A percentile compares a stretch with the other conserved stretches of the same genome.
These are phyloP conservation scores for Heterohyrax brucei DNA, from an alignment of 2,797 vertebrate genomes.

Conservation along the genomic window DNA sequence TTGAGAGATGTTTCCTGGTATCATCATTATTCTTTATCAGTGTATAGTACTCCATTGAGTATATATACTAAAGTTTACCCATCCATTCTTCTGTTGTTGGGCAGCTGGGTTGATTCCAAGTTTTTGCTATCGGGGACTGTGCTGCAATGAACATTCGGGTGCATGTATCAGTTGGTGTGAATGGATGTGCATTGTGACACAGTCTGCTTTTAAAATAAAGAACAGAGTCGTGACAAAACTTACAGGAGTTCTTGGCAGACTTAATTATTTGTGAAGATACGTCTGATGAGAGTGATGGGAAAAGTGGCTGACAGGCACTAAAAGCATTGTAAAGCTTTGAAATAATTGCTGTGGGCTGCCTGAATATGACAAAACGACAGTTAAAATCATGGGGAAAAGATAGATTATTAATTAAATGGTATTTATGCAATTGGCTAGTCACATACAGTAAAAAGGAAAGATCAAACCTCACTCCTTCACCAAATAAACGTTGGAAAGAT, in stretches of 20 bases:
- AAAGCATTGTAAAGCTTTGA: neutral
- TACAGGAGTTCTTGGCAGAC: neutral
- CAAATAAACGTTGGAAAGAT: conserved; percentile 9
- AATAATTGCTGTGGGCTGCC: neutral
- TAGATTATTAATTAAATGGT: neutral
- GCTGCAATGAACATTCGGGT: no score
- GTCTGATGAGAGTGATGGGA: neutral
- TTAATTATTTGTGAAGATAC: neutral
- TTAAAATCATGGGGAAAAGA: neutral
- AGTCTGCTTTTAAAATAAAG: neutral
- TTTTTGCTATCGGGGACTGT: no score
- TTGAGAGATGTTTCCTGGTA: no score
- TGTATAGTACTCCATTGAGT: no score
- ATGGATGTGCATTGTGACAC: neutral
- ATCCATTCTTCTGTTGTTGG: no score
- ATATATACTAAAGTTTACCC: no score
- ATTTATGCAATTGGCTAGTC: neutral
- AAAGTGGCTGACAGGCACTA: neutral
- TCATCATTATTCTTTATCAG: no score
- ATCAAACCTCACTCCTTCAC: neutral
- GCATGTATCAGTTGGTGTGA: no score
- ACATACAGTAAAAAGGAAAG: neutral
- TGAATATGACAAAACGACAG: neutral
- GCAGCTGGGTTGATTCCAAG: no score
- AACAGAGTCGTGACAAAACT: neutral